Conservation (phyloP, 2,113 vertebrate species). For the Rutilus rutilus region DNA sequence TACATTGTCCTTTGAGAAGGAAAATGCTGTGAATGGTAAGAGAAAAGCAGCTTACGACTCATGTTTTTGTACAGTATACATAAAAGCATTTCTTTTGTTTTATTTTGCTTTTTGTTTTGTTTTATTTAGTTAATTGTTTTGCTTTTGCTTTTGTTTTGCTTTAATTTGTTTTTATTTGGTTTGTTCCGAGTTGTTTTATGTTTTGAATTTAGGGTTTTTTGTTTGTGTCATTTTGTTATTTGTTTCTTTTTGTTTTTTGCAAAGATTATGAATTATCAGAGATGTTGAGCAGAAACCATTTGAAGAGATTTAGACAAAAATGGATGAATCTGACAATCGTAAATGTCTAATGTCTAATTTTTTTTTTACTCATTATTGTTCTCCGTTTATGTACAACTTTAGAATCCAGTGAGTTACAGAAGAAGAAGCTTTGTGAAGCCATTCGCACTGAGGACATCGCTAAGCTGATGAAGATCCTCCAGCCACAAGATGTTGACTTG, state of each 20-base stretch:
- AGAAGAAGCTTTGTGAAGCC: conserved; percentile 89
- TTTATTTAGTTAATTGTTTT: too few species aligned
- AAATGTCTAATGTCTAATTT: neutral
- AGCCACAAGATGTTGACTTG: conserved; percentile 96
- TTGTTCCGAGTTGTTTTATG: neutral
- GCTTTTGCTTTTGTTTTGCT: too few species aligned
- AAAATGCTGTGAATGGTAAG: conserved; percentile 84
- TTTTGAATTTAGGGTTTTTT: neutral
- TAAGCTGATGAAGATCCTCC: conserved; percentile 96
- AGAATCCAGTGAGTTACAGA: conserved; percentile 92
- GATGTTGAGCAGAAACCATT: too few species aligned
- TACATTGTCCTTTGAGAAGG: conserved; percentile 91
- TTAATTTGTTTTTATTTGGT: neutral
- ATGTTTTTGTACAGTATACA: neutral
- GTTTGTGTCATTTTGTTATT: neutral
- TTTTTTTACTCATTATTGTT: neutral
- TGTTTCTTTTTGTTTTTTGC: neutral
- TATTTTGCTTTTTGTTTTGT: neutral
- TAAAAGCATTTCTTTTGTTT: neutral
- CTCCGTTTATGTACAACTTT: neutral
- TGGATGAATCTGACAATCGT: neutral
- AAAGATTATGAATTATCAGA: neutral
- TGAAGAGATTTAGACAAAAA: too few species aligned
- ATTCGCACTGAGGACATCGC: conserved; percentile 87
- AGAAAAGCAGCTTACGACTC: neutral